Evolutionary conservation across 2,113 vertebrate genomes (phyloP).

Genomic region (Meriones unguiculatus): DNA sequence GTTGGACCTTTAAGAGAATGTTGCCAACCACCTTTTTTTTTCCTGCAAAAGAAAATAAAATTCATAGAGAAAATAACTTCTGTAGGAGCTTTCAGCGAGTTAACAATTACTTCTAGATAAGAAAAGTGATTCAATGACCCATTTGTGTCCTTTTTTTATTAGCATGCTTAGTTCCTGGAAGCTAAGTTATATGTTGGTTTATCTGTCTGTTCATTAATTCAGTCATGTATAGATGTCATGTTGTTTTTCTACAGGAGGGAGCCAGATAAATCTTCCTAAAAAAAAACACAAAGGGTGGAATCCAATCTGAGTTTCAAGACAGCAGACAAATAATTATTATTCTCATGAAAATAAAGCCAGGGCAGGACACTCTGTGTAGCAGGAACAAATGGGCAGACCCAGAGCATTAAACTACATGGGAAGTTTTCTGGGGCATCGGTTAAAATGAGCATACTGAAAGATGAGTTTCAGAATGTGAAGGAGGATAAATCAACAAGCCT

Average conservation of each 20-base stretch:
- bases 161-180: not conserved
- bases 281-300: not conserved
- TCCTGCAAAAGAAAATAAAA: slow-evolving; percentile 21
- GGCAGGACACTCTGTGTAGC: not conserved
- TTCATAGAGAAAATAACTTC: not conserved
- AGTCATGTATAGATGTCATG: not conserved
- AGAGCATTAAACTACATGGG: not conserved
- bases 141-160: not conserved
- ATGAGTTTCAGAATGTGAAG: not conserved
- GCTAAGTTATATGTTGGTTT: not conserved
- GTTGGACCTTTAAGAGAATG: not conserved
- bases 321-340: not conserved
- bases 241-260: not conserved
- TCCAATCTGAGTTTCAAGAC: not conserved
- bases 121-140: not conserved
- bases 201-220: not conserved
- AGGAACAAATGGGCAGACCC: not conserved
- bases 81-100: not conserved
- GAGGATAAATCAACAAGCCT: not conserved
- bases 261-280: not conserved
- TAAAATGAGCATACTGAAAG: not conserved
- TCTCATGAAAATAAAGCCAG: not conserved
- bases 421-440: fast-evolving
- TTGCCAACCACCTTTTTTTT: not conserved
- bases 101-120: not conserved